phyloP scores from a whole-genome alignment of 2,888 invertebrate species.

The Cremastinae sp. region DNA sequence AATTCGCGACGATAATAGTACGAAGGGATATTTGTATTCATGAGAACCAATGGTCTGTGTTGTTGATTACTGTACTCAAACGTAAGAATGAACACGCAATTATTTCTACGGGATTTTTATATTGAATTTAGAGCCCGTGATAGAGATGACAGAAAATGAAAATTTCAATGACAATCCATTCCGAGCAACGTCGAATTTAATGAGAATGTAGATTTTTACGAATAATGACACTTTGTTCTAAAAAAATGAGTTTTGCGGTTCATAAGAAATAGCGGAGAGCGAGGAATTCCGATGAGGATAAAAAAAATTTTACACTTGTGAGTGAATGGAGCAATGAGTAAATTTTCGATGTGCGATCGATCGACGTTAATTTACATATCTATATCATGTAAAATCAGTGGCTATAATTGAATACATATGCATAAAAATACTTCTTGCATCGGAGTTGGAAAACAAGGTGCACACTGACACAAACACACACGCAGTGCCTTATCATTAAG shows the following conservation, averaged over 20 bases:
- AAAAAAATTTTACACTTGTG: no score
- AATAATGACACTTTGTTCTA: slow-evolving; percentile 18
- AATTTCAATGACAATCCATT: slow-evolving; percentile 18
- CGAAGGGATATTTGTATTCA: slow-evolving; percentile 33
- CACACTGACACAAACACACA: slow-evolving; percentile 32
- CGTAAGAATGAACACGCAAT: background rate
- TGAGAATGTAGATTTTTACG: background rate
- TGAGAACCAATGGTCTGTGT: slow-evolving; percentile 17
- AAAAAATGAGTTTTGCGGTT: slow-evolving; percentile 4
- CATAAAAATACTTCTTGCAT: slow-evolving; percentile 39
- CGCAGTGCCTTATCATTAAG: slow-evolving; percentile 58
- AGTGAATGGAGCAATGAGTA: no score
- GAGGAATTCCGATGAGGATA: no score
- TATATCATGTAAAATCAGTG: slow-evolving; percentile 6
- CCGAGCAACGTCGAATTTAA: slow-evolving; percentile 11
- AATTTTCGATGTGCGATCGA: no score
- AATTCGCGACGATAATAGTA: slow-evolving; percentile 15
- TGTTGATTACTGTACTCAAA: background rate
- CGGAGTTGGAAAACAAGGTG: slow-evolving; percentile 25
- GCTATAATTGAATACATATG: no score
- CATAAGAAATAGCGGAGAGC: background rate
- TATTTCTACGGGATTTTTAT: background rate
- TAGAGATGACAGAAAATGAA: no score
- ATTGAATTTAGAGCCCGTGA: no score
- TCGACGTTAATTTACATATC: no score